Base-by-base conservation (phyloP, 2,888 invertebrate genomes). In the Cinara cedri region DNA sequence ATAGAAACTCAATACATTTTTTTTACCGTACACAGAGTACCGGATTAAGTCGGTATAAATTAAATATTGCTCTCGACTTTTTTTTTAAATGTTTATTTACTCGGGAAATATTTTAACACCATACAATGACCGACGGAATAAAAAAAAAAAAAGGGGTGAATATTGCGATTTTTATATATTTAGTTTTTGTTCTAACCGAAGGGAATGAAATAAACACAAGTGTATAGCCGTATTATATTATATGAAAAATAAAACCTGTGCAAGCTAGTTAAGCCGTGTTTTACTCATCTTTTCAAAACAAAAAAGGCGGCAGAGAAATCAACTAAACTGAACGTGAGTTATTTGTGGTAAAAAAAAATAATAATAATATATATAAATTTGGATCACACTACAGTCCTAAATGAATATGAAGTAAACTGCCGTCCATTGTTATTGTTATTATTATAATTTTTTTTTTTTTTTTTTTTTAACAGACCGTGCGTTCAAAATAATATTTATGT, bases 251-350 rank as follows among this genome's bases (percentile, higher is more conserved):
- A 49, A 49, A 24, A 66, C 16, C 46, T 49, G 21, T 49, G 9
- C 24, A 10, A 26, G 16, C 44, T 46, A 72, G 57, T 72, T 72
- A 72, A 72, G 57, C 72, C 19, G 19, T 26, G 10, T 34, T n/a
- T 54, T 42, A 70, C 34, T 72, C 72, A 49, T 57, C 46, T 72
- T 72, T 60, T 60, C 44, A 26, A 60, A 72, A 46, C 10, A 60
- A 65, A 19, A 44, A 8, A 3, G 14, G 1, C 13, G 14, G 16
- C 16, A 16, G 66, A 26, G 24, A 24, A 49, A 66, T 26, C n/a
- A 16, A 9, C 16, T 66, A 16, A 16, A 49, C 9, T 44, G 14
- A n/a, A 62, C 26, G n/a, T 62, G 62, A 62, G 62, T 49, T 60
- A 24, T 65, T 13, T 16, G 14, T n/a, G 62, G 26, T 26, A 60